A percentile compares a stretch with the other conserved stretches of the same genome.
Conservation (phyloP, 2,888 invertebrate species). For the Endotricha flammealis region DNA sequence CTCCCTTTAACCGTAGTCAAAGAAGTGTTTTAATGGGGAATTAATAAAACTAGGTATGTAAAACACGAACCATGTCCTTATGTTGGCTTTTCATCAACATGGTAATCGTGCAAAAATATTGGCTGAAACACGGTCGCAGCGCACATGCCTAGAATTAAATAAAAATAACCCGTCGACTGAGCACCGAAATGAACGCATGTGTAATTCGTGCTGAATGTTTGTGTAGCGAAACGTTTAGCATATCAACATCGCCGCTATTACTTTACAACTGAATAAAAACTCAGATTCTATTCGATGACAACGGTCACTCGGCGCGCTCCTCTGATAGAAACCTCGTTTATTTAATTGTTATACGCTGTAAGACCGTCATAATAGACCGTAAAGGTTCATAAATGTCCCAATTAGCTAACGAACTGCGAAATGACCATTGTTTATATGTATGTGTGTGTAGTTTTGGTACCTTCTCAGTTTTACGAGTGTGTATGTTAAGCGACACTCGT, state of each 20-base stretch:
- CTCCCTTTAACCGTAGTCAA: conserved; percentile 23
- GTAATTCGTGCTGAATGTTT: conserved; percentile 57
- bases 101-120: conserved; percentile 76
- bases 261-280: neutral
- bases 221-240: conserved; percentile 44
- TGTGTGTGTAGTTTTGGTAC: conserved; percentile 49
- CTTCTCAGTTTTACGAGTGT: conserved; percentile 58
- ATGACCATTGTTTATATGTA: conserved; percentile 51
- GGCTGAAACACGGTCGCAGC: conserved; percentile 51
- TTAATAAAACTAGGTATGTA: conserved; percentile 48
- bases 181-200: conserved; percentile 52
- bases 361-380: conserved; percentile 17
- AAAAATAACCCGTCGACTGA: conserved; percentile 65
- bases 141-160: conserved; percentile 74
- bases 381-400: conserved; percentile 47
- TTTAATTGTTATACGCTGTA: conserved; percentile 32
- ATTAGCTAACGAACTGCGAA: conserved; percentile 63
- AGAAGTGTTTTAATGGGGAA: conserved; percentile 42
- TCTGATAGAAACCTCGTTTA: conserved; percentile 33
- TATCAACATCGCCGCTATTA: conserved; percentile 28
- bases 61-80: conserved; percentile 43
- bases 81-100: conserved; percentile 77
- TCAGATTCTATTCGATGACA: neutral
- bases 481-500: conserved; percentile 69
- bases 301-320: neutral